Percentiles rank a stretch among this genome's conserved stretches.
These are phyloP conservation scores for Synergus umbraculus DNA, from an alignment of 2,888 invertebrate genomes.

Conservation along the genomic window DNA sequence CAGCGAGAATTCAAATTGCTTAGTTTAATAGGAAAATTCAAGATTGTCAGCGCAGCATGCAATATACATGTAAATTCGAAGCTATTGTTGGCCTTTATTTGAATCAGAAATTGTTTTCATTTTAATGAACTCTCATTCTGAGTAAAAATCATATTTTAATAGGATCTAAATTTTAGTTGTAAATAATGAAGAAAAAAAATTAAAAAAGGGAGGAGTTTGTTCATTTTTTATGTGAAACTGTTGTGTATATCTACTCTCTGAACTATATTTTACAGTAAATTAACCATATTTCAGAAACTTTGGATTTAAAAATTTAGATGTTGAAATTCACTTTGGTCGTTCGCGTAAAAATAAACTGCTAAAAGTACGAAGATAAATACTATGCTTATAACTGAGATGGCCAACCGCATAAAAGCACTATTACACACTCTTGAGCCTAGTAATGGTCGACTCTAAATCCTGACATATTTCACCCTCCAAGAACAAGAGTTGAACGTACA, in stretches of 20 bases:
- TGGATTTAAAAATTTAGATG: not conserved
- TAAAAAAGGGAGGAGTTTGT: not conserved
- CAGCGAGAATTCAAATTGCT: not conserved
- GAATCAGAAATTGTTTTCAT: not conserved
- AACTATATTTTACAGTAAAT: not conserved
- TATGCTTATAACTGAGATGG: not conserved
- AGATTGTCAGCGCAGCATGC: no score
- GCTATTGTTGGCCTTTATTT: not conserved
- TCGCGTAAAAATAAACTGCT: not conserved
- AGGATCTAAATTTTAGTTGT: not conserved
- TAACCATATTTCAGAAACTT: not conserved
- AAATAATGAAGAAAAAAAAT: not conserved
- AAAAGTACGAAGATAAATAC: not conserved
- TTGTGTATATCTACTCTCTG: not conserved
- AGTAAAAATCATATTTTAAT: no score
- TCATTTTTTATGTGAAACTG: not conserved
- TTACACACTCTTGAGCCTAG: not conserved
- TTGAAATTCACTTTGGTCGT: not conserved
- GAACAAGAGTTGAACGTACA: conserved; percentile 5
- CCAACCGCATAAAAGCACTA: not conserved
- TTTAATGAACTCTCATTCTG: no score
- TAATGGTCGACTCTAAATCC: conserved; percentile 7
- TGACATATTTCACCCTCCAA: conserved; percentile 1
- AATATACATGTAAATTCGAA: no score
- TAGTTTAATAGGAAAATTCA: not conserved